Evolutionary conservation across 2,888 invertebrate species (phyloP), one percentile per base, ranked within the genome.

Genomic region (Tuta absoluta): DNA sequence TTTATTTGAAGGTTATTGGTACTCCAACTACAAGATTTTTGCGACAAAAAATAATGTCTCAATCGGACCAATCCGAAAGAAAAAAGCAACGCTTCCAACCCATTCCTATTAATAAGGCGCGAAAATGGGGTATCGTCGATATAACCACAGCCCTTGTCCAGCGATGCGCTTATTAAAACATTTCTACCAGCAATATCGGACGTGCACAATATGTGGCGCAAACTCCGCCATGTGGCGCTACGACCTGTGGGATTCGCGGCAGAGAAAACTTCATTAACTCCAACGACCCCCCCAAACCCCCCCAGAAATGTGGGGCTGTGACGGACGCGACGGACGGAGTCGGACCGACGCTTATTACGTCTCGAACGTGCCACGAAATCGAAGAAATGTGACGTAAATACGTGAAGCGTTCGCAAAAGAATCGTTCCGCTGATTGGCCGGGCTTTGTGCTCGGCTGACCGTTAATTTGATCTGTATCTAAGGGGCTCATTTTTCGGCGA

Each of bases 221-320:
- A 89, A 88, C 87, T 89, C 87, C 74, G 79, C 75, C 88, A 90
- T 90, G 88, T 91, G 90, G 89, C 89, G 91, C 91, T 53, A 89
- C 90, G 91, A 91, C 92, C 92, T 86, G 91, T 87, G 92, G 92
- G 92, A 92, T 87, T 91, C 91, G 90, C 84, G 84, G 77, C 82
- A 81, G 88, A 89, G 91, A 89, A 92, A 92, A 92, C 92, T 92
- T 92, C 92, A 92, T 92, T 92, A 92, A 91, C 90, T 88, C 87
- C 83, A 80, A 82, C 86, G 83, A 82, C 82, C 82, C 80, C 82
- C 81, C 73, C 70, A 75, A 68, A 75, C 74, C 68, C 72, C 73
- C 72, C 68, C 28, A 17, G 33, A 56, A 56, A 33, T 33, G 53
- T 53, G 56, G 56, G 56, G 56, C 56, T 49, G 65, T 63, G 71